phyloP scores from a whole-genome alignment of 2,797 vertebrate species.

The Gambelia wislizenii region DNA sequence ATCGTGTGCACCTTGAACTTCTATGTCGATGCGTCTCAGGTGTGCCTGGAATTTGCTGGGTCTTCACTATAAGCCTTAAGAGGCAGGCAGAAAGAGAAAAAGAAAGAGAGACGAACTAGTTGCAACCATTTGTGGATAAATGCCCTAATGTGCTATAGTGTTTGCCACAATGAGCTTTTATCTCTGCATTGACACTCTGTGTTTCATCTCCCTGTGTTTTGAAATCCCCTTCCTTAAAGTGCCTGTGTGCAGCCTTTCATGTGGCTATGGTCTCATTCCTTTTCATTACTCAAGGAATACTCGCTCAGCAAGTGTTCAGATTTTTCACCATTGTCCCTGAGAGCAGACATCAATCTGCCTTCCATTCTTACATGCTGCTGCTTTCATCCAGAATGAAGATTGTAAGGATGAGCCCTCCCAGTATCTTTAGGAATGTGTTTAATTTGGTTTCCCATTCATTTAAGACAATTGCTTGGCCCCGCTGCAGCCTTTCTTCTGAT shows the following conservation, averaged over 20 bases:
- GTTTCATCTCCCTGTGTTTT: constrained; percentile 63
- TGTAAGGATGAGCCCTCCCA: constrained; percentile 55
- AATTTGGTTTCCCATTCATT: constrained; percentile 54
- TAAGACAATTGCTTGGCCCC: constrained; percentile 52
- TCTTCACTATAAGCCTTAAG: neutral
- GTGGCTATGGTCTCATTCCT: constrained; percentile 62
- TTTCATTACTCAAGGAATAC: constrained; percentile 68
- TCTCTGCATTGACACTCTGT: constrained; percentile 62
- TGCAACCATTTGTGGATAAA: neutral
- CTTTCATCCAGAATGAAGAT: constrained; percentile 71
- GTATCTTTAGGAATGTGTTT: constrained; percentile 64
- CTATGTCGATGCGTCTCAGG: neutral
- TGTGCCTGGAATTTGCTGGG: neutral
- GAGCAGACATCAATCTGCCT: constrained; percentile 70
- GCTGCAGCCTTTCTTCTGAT: constrained; percentile 58
- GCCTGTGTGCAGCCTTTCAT: constrained; percentile 66
- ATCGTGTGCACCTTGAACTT: neutral
- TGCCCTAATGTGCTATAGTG: constrained; percentile 10
- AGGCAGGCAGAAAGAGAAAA: neutral
- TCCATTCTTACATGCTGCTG: constrained; percentile 67
- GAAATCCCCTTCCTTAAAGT: constrained; percentile 49
- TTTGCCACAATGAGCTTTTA: constrained; percentile 61
- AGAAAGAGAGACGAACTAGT: neutral
- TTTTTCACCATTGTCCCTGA: constrained; percentile 58
- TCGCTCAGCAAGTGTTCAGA: constrained; percentile 71